These are phyloP conservation scores for Regulus satrapa DNA, from an alignment of 2,113 vertebrate genomes.

Conservation along the genomic window DNA sequence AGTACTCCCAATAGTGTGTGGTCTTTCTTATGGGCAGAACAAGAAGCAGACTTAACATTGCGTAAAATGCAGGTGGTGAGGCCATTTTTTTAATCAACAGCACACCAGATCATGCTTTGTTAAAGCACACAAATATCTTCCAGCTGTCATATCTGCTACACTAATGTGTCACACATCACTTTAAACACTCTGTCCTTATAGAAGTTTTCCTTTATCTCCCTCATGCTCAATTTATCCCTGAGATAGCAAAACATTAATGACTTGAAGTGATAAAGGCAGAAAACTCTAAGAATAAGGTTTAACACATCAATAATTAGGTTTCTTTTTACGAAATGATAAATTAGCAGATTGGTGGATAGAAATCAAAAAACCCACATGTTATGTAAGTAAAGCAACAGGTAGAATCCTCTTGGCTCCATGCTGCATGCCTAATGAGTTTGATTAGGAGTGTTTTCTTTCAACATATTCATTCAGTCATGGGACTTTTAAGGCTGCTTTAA, in stretches of 20 bases:
- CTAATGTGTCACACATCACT: background rate
- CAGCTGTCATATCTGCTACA: background rate
- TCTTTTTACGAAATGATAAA: background rate
- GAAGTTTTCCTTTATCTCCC: background rate
- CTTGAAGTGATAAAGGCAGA: background rate
- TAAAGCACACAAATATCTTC: background rate
- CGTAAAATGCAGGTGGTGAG: background rate
- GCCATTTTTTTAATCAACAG: background rate
- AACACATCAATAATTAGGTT: background rate
- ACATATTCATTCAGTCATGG: background rate
- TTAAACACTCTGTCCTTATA: background rate
- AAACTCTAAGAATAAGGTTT: background rate
- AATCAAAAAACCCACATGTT: background rate
- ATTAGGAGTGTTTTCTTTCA: background rate
- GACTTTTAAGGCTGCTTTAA: background rate
- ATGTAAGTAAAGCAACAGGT: background rate
- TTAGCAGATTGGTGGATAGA: background rate
- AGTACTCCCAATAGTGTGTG: background rate
- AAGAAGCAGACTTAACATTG: background rate
- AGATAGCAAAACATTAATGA: background rate
- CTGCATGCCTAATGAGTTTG: background rate
- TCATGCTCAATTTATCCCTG: background rate
- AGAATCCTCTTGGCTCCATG: background rate
- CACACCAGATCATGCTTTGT: background rate
- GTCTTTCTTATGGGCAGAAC: background rate